These are phyloP conservation scores for Cololabis saira DNA, from an alignment of 2,113 vertebrate species.

Conservation along the genomic window DNA sequence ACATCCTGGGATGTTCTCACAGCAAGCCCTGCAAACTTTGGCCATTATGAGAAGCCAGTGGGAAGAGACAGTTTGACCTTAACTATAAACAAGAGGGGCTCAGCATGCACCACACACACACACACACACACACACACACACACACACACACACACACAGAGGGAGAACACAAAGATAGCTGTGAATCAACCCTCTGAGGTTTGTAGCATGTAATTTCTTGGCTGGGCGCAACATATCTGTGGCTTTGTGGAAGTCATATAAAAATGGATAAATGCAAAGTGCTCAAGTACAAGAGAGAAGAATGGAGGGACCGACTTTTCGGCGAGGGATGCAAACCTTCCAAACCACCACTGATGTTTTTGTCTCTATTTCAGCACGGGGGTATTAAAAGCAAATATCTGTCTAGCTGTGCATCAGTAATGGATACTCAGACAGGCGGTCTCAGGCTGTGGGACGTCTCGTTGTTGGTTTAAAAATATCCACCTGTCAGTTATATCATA, in stretches of 20 bases:
- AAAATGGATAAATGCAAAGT: constrained; percentile 19
- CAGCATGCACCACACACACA: constrained; percentile 9
- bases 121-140: constrained; percentile 6
- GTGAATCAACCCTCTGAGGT: constrained; percentile 24
- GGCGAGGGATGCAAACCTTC: constrained; percentile 6
- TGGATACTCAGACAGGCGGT: constrained; percentile 5
- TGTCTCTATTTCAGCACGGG: constrained; percentile 3
- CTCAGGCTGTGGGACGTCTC: constrained; percentile 24
- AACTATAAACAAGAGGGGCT: constrained; percentile 42
- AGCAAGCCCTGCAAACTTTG: constrained; percentile 34
- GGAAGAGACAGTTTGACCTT: constrained; percentile 56
- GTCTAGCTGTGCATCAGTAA: constrained; percentile 15
- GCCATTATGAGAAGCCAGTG: constrained; percentile 23
- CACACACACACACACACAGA: not conserved
- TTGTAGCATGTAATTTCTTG: constrained; percentile 53
- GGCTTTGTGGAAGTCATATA: constrained; percentile 18
- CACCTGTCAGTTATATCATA: constrained; percentile 30
- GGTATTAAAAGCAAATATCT: constrained; percentile 16
- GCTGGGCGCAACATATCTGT: constrained; percentile 40
- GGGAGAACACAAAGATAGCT: constrained; percentile 46
- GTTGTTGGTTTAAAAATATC: constrained; percentile 28
- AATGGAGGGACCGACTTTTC: not conserved
- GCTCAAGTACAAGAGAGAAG: constrained; percentile 4
- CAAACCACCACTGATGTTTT: constrained; percentile 7
- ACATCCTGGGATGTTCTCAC: constrained; percentile 54